phyloP scores from a whole-genome alignment of 2,888 invertebrate species.

The Eristalis intricaria region DNA sequence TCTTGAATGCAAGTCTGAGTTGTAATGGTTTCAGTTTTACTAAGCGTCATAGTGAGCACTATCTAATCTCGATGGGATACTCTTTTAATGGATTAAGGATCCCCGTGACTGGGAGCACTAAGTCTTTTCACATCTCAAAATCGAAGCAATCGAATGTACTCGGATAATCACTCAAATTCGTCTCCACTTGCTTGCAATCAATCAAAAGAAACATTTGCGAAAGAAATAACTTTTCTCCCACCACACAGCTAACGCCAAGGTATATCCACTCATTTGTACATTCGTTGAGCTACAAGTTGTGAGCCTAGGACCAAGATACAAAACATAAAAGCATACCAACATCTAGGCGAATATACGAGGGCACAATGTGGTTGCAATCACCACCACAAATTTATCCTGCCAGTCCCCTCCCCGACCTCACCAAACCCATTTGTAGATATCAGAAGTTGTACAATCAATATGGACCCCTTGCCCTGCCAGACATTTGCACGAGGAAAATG shows the following conservation, averaged over 20 bases:
- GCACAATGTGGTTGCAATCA: constrained; percentile 36
- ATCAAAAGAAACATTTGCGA: constrained; percentile 31
- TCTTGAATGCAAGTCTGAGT: neutral
- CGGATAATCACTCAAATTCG: constrained; percentile 40
- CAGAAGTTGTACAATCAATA: constrained; percentile 32
- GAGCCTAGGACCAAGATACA: neutral
- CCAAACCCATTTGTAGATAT: neutral
- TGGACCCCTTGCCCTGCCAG: constrained; percentile 6
- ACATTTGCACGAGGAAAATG: constrained; percentile 16
- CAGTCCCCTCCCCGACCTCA: too few species aligned
- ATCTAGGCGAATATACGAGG: neutral
- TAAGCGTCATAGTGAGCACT: neutral
- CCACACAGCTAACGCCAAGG: too few species aligned
- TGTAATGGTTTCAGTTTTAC: neutral
- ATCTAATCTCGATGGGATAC: neutral
- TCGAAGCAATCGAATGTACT: constrained; percentile 1
- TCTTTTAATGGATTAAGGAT: constrained; percentile 4
- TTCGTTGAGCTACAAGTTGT: neutral
- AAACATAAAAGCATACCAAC: neutral
- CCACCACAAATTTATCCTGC: constrained; percentile 13
- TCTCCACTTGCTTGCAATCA: constrained; percentile 33
- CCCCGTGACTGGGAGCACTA: neutral
- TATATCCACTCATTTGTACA: neutral
- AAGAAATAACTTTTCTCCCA: constrained; percentile 17
- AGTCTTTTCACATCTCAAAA: neutral